Conservation (phyloP, 2,888 invertebrate genomes). For the Platynereis dumerilii region DNA sequence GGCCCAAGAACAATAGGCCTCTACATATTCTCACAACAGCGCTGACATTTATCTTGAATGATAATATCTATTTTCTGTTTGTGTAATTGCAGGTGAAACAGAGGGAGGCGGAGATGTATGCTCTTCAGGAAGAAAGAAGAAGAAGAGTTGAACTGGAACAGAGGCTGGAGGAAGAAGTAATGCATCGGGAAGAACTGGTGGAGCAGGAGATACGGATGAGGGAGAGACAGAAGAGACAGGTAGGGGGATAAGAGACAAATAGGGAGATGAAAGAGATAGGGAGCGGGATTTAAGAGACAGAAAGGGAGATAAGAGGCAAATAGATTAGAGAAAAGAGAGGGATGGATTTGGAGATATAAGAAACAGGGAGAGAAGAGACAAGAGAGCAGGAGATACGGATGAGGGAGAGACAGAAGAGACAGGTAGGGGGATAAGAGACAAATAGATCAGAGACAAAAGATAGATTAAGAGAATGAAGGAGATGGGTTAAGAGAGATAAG, state of each 20-base stretch:
- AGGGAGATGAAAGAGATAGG: constrained; percentile 59
- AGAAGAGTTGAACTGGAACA: constrained; percentile 60
- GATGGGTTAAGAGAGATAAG: too few relatives aligned
- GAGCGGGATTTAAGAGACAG: constrained; percentile 51
- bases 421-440: too few relatives aligned
- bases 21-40: too few relatives aligned
- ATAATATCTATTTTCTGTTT: too few relatives aligned
- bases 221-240: constrained; percentile 55
- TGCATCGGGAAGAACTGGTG: constrained; percentile 51
- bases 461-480: too few relatives aligned
- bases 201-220: constrained; percentile 53
- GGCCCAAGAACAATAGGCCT: too few relatives aligned
- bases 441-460: too few relatives aligned
- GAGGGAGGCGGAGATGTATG: constrained; percentile 31
- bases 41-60: too few relatives aligned
- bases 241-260: constrained; percentile 32
- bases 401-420: constrained; percentile 49
- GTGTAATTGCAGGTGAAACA: constrained; percentile 15
- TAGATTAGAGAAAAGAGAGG: constrained; percentile 56
- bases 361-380: constrained; percentile 61
- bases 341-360: constrained; percentile 60
- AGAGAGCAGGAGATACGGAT: constrained; percentile 55
- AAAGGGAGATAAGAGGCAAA: constrained; percentile 54
- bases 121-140: constrained; percentile 58
- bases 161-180: constrained; percentile 63